Evolutionary conservation across 1,140 invertebrate genomes (phyloP).

Genomic region (Trialeurodes vaporariorum): DNA sequence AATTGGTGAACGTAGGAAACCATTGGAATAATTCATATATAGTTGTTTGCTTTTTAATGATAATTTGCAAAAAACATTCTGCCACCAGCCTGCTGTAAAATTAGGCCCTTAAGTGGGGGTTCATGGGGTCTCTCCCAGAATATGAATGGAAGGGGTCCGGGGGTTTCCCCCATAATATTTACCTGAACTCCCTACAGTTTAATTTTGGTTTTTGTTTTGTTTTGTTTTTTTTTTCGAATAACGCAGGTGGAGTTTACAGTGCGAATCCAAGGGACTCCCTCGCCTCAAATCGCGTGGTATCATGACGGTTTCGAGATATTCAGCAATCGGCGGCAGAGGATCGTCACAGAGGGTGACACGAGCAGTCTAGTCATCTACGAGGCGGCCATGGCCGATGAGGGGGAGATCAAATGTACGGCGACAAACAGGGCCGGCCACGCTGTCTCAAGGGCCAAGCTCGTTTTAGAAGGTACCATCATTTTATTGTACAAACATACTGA

Average conservation of each 20-base stretch:
- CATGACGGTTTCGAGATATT: conserved; percentile 79
- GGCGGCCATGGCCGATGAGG: conserved; percentile 62
- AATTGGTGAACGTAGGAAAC: no score
- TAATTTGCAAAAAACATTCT: no score
- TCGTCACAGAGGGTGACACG: conserved; percentile 59
- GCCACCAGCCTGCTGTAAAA: no score
- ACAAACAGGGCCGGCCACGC: conserved; percentile 70
- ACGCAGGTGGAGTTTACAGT: conserved; percentile 62
- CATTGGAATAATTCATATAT: no score
- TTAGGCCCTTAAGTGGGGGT: no score
- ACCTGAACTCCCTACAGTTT: no score
- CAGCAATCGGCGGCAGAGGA: conserved; percentile 62
- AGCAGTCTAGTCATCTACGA: conserved; percentile 73
- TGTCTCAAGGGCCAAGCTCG: conserved; percentile 55
- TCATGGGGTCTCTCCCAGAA: no score
- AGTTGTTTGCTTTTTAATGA: no score
- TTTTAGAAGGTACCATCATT: conserved; percentile 47
- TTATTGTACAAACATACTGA: no score
- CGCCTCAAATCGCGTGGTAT: conserved; percentile 84
- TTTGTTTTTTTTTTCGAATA: neutral
- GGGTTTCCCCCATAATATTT: no score
- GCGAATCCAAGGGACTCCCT: conserved; percentile 64
- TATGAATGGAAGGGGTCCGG: no score
- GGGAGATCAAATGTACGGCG: conserved; percentile 77
- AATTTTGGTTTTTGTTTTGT: neutral